Conservation (phyloP, 2,113 vertebrate species). For the Camelus bactrianus region DNA sequence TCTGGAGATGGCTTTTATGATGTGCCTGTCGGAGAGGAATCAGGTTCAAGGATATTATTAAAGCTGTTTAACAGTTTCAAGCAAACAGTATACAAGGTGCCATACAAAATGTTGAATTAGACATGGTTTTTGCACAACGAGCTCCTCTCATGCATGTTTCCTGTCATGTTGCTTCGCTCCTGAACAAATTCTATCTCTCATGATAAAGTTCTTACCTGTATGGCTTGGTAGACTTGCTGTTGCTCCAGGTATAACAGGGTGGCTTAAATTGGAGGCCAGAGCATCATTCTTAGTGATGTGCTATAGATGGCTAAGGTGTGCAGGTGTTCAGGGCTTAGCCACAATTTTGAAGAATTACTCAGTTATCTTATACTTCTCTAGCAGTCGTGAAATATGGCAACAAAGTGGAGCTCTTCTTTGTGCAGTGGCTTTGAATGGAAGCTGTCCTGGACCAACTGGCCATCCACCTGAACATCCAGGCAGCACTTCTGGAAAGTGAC, state of each 20-base stretch:
- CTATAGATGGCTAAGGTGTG: background rate
- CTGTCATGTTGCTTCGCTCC: constrained; percentile 45
- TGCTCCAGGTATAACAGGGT: background rate
- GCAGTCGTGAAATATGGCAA: background rate
- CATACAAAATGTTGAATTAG: constrained; percentile 68
- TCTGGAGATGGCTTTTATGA: constrained; percentile 72
- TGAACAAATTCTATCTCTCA: background rate
- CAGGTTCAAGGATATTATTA: constrained; percentile 77
- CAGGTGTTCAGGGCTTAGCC: background rate
- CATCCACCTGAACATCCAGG: background rate
- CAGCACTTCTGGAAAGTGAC: background rate
- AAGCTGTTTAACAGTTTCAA: constrained; percentile 73
- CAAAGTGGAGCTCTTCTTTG: background rate
- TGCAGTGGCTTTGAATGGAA: background rate
- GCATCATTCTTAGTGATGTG: background rate
- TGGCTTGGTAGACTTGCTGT: background rate
- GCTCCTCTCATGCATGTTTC: background rate
- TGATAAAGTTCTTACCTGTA: background rate
- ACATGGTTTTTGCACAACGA: constrained; percentile 54
- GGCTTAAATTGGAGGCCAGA: background rate
- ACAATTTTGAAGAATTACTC: constrained; percentile 12
- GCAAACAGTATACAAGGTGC: constrained; percentile 45
- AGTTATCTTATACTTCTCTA: background rate
- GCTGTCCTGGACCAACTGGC: background rate
- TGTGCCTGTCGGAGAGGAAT: constrained; percentile 53